Evolutionary conservation across 1,140 invertebrate genomes (phyloP).

Genomic region (Phortica variegata): DNA sequence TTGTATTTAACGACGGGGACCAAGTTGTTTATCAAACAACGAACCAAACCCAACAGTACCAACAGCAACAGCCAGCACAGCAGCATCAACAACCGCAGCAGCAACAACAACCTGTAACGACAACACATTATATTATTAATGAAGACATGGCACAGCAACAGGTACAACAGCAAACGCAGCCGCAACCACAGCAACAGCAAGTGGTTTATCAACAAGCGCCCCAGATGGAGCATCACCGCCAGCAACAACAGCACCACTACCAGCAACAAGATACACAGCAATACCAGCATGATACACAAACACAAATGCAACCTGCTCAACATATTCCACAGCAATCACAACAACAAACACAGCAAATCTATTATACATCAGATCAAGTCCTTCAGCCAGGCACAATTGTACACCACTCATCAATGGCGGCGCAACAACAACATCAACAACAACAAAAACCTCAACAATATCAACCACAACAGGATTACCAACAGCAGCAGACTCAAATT

Average conservation of each 20-base stretch:
- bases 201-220: slow-evolving; percentile 47
- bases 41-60: slow-evolving; percentile 36
- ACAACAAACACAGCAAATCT: slow-evolving; percentile 42
- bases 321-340: background rate
- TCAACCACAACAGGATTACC: slow-evolving; percentile 14
- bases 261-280: background rate
- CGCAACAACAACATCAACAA: slow-evolving; percentile 55
- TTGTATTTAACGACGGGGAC: slow-evolving; percentile 48
- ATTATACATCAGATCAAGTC: slow-evolving; percentile 47
- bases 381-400: slow-evolving; percentile 39
- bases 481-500: slow-evolving; percentile 18
- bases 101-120: slow-evolving; percentile 25
- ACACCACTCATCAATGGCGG: slow-evolving; percentile 32
- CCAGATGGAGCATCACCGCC: slow-evolving; percentile 11
- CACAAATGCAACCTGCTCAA: slow-evolving; percentile 5
- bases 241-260: slow-evolving; percentile 2
- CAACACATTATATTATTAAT: slow-evolving; percentile 13
- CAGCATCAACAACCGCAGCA: slow-evolving; percentile 41
- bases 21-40: slow-evolving; percentile 52
- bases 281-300: slow-evolving; percentile 12
- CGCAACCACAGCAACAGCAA: slow-evolving; percentile 41
- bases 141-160: slow-evolving; percentile 19
- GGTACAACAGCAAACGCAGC: slow-evolving; percentile 49
- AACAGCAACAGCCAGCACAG: slow-evolving; percentile 30
- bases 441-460: slow-evolving; percentile 57